Evolutionary conservation across 1,140 invertebrate species (phyloP).

Genomic region (Holotrichia oblita): DNA sequence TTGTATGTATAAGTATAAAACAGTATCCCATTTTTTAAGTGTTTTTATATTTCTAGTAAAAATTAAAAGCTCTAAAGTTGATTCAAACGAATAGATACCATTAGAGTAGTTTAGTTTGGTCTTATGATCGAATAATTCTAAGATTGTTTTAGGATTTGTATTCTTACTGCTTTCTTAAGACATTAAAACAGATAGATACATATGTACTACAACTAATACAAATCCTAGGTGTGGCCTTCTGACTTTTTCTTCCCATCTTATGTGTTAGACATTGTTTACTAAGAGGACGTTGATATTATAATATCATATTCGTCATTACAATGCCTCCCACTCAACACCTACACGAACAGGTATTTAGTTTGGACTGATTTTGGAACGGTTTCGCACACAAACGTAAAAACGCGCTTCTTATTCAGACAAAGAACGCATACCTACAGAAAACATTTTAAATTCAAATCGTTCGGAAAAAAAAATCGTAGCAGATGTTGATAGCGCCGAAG

Average conservation of each 20-base stretch:
- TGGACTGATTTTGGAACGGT: neutral
- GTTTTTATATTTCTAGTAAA: no score
- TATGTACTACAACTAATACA: neutral
- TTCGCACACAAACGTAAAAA: neutral
- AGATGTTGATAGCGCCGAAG: neutral
- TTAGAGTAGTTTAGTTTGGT: no score
- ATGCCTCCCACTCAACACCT: constrained; percentile 5
- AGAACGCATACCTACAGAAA: neutral
- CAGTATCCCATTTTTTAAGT: no score
- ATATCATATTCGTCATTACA: constrained; percentile 18
- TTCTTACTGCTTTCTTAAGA: neutral
- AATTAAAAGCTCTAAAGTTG: no score
- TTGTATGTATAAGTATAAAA: no score
- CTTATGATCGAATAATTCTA: no score
- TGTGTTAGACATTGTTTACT: neutral
- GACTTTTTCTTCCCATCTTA: neutral
- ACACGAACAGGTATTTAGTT: constrained; percentile 5
- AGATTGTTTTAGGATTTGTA: no score
- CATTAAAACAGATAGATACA: neutral
- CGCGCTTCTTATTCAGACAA: neutral
- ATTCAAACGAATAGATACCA: no score
- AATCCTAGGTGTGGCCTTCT: no score
- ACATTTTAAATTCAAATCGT: constrained; percentile 1
- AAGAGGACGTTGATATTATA: neutral
- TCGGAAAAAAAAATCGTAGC: neutral